Evolutionary conservation across 1,140 invertebrate genomes (phyloP).

Genomic region (Drosophila bocqueti): DNA sequence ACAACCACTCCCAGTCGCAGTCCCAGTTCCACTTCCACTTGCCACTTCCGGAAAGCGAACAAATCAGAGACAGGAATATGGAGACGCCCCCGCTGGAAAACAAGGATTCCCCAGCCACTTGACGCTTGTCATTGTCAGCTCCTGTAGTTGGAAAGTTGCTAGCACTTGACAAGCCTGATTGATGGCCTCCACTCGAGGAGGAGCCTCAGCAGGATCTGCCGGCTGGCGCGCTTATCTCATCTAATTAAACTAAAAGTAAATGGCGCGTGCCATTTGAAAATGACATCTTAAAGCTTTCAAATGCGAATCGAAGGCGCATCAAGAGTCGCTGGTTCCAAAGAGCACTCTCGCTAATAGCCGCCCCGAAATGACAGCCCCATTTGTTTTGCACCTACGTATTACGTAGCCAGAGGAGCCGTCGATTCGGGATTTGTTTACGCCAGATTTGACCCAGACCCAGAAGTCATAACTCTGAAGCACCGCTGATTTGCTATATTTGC

Average conservation of each 20-base stretch:
- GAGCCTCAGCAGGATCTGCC: conserved; percentile 22
- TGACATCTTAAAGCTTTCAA: conserved; percentile 44
- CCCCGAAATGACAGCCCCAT: conserved; percentile 15
- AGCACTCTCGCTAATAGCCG: conserved; percentile 20
- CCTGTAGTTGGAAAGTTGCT: conserved; percentile 73
- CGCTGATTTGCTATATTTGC: conserved; percentile 41
- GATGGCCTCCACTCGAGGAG: conserved; percentile 49
- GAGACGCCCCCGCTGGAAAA: conserved; percentile 27
- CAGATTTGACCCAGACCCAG: conserved; percentile 51
- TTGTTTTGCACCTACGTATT: conserved; percentile 34
- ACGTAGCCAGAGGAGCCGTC: conserved; percentile 25
- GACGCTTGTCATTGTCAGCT: conserved; percentile 77
- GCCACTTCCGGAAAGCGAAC: conserved; percentile 8
- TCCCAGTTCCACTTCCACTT: conserved; percentile 7
- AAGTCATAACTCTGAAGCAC: conserved; percentile 29
- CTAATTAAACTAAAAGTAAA: conserved; percentile 77
- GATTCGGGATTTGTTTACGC: conserved; percentile 73
- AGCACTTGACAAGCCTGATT: conserved; percentile 77
- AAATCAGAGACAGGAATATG: conserved; percentile 16
- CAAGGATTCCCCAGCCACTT: conserved; percentile 59
- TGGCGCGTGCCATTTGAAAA: conserved; percentile 47
- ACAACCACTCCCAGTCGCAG: conserved; percentile 12
- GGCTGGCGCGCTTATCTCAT: conserved; percentile 50
- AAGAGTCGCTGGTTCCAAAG: conserved; percentile 18
- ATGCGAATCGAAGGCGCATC: conserved; percentile 25